phyloP scores from a whole-genome alignment of 1,140 invertebrate genomes.

The Heliconius nattereri region DNA sequence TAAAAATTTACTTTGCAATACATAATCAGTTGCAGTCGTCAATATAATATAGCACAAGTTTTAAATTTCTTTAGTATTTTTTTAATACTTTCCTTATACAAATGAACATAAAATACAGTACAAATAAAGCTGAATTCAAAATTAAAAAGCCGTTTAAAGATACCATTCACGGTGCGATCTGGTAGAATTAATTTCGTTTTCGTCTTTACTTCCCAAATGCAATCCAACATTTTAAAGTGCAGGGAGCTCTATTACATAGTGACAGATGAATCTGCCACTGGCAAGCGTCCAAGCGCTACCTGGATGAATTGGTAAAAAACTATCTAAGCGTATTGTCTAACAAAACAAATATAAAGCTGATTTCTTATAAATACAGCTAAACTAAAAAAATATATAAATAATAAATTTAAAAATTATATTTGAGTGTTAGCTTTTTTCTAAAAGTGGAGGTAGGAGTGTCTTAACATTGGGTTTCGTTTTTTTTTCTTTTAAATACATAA shows the following conservation, averaged over 20 bases:
- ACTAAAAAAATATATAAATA: too few relatives aligned
- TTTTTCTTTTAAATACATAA: too few relatives aligned
- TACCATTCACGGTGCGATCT: neutral
- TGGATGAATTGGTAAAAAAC: conserved; percentile 24
- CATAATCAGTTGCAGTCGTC: too few relatives aligned
- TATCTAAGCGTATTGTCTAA: conserved; percentile 6
- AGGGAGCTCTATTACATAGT: conserved; percentile 25
- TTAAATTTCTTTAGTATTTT: too few relatives aligned
- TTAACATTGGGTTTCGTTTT: too few relatives aligned
- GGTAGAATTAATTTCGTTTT: neutral
- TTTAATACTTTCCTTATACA: too few relatives aligned
- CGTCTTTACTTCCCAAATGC: neutral
- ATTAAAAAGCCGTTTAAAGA: neutral
- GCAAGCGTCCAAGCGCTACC: conserved; percentile 24
- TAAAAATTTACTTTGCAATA: too few relatives aligned
- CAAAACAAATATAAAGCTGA: neutral
- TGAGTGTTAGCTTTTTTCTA: too few relatives aligned
- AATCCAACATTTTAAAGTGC: conserved; percentile 28
- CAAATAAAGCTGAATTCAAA: neutral
- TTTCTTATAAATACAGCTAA: neutral
- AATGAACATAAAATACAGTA: neutral
- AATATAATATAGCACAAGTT: too few relatives aligned
- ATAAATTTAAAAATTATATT: too few relatives aligned
- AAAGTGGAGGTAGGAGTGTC: too few relatives aligned
- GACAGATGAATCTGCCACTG: conserved; percentile 31